Evolutionary conservation across 2,113 vertebrate genomes (phyloP), one percentile per base, ranked within the genome.

Genomic region (Bucco capensis): DNA sequence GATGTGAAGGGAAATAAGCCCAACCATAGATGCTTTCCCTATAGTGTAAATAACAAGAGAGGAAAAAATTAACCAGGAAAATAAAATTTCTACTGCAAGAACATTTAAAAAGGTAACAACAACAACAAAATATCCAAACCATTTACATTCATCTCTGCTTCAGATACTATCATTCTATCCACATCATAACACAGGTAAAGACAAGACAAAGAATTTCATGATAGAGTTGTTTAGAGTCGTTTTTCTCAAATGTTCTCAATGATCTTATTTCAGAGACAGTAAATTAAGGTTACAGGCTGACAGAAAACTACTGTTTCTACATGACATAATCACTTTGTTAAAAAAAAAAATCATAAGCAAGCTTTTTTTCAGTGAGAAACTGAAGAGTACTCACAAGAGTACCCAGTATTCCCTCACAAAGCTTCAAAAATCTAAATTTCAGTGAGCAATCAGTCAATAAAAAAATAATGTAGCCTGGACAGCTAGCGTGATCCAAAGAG

Each of bases 1-100:
- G 94, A 67, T n/a, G n/a, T n/a, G n/a, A 94, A 66, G 54, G 88
- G 83, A 97, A 94, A 78, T 22, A 67, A 22, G 30, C n/a, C 37
- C 25, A 92, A 62, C 25, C 73, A 88, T 76, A 92, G 76, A 37
- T 44, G 50, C 70, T 90, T 86, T 93, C 73, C 61, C 64, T 75
- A n/a, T 2, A 30, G 24, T 40, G n/a, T 84, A 75, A 84, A 79
- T 58, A 31, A 56, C 37, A 77, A 87, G 35, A 79, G 33, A 92
- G 47, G 57, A 70, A 35, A 67, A 71, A 44, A 37, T 1, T 9
- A 47, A 31, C 7, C 8, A 5, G 22, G 53, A 58, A 54, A 75
- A 58, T 31, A 44, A 77, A 70, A 77, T 37, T 66, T 83, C n/a
- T 69, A 44, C 14, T 31, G 4, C 10, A 74, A 69, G n/a, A 77